Evolutionary conservation across 2,888 invertebrate genomes (phyloP).

Genomic region (Hololepta plana): DNA sequence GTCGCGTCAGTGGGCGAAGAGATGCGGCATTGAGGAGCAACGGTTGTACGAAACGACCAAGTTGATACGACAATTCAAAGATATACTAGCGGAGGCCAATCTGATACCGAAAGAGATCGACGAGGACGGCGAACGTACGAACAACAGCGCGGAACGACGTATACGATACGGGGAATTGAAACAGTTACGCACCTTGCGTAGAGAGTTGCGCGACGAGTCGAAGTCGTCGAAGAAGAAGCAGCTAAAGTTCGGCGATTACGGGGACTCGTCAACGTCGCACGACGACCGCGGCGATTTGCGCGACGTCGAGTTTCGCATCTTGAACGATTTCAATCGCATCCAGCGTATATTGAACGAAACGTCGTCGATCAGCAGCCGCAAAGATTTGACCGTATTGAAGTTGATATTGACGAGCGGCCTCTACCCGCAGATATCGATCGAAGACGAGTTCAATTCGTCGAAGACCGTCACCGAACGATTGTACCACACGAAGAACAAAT

Average conservation of each 20-base stretch:
- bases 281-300: constrained; percentile 22
- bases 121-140: constrained; percentile 20
- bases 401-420: constrained; percentile 79
- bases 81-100: constrained; percentile 46
- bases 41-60: constrained; percentile 93
- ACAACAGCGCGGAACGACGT: constrained; percentile 57
- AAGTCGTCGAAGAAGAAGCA: constrained; percentile 52
- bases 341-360: constrained; percentile 43
- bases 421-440: constrained; percentile 89
- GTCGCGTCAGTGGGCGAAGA: constrained; percentile 69
- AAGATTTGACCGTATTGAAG: constrained; percentile 52
- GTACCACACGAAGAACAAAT: constrained; percentile 74
- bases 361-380: constrained; percentile 41
- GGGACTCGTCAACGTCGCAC: constrained; percentile 51
- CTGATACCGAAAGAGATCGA: constrained; percentile 17
- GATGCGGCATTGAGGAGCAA: constrained; percentile 89
- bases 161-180: constrained; percentile 79
- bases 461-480: constrained; percentile 68
- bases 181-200: constrained; percentile 54
- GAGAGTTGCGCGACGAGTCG: constrained; percentile 30
- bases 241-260: constrained; percentile 33
- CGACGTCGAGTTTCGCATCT: constrained; percentile 46
- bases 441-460: constrained; percentile 85
- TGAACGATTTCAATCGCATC: constrained; percentile 40
- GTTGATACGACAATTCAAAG: constrained; percentile 73